phyloP scores from a whole-genome alignment of 2,113 vertebrate species.

The Panthera leo region DNA sequence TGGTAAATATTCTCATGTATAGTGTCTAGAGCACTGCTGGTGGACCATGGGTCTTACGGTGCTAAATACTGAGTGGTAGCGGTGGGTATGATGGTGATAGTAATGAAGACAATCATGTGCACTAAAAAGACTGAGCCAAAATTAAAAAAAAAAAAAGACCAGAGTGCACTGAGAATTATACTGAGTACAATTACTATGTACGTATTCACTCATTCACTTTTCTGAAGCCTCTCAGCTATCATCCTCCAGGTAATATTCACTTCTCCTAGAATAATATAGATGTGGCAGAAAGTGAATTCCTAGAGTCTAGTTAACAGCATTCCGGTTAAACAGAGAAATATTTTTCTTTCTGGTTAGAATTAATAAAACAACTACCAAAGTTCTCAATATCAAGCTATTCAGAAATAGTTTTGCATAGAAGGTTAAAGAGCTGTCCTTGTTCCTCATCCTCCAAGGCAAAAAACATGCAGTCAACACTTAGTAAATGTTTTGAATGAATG shows the following conservation, averaged over 20 bases:
- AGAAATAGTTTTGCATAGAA: not conserved
- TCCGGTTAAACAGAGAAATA: not conserved
- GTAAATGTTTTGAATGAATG: not conserved
- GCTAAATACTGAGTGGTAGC: not conserved
- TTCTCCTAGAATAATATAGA: not conserved
- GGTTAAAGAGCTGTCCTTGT: not conserved
- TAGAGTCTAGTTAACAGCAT: not conserved
- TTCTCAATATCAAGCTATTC: not conserved
- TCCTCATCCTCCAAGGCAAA: not conserved
- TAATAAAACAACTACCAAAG: slow-evolving; percentile 19
- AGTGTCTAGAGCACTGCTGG: not conserved
- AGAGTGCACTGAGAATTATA: not conserved
- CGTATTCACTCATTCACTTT: not conserved
- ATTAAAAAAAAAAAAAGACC: not conserved
- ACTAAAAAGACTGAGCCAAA: not conserved
- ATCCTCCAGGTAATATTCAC: not conserved
- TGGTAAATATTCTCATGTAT: not conserved
- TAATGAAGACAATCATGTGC: not conserved
- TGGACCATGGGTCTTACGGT: not conserved
- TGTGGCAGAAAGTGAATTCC: not conserved
- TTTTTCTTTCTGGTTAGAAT: slow-evolving; percentile 10
- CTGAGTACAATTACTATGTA: not conserved
- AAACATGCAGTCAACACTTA: not conserved
- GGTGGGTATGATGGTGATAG: not conserved
- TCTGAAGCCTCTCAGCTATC: not conserved